Evolutionary conservation across 2,797 vertebrate species (phyloP).

Genomic region (Falco naumanni): DNA sequence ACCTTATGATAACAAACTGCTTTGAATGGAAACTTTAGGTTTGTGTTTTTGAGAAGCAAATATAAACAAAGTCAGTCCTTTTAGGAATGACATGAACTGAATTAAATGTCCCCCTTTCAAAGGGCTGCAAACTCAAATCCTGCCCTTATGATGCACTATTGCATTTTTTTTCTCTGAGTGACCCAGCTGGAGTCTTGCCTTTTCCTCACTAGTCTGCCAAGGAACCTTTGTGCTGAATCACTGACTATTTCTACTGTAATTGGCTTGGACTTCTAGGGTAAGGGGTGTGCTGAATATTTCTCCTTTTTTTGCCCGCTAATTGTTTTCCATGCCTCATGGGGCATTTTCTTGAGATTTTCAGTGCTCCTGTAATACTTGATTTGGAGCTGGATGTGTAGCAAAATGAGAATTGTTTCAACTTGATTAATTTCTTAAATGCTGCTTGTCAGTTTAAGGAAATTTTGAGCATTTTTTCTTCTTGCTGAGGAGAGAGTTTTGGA

Average conservation of each 20-base stretch:
- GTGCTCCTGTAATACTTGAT: conserved; percentile 14
- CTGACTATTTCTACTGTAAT: conserved; percentile 67
- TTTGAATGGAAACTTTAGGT: not conserved
- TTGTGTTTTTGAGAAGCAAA: not conserved
- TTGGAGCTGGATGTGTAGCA: conserved; percentile 12
- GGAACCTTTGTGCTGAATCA: conserved; percentile 68
- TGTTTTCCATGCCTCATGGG: conserved; percentile 44
- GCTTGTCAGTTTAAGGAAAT: not conserved
- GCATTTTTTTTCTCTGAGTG: conserved; percentile 53
- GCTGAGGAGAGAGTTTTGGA: not conserved
- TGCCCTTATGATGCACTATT: conserved; percentile 51
- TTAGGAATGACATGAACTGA: not conserved
- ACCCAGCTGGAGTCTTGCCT: conserved; percentile 68
- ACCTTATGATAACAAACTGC: not conserved
- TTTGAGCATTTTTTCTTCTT: not conserved
- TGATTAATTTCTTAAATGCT: not conserved
- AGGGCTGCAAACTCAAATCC: conserved; percentile 23
- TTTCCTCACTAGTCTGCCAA: conserved; percentile 63
- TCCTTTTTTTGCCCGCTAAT: conserved; percentile 55
- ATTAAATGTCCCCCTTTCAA: not conserved
- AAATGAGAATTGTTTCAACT: not conserved
- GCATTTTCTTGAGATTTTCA: conserved; percentile 37
- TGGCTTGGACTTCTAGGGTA: conserved; percentile 57
- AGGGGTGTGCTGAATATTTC: conserved; percentile 41
- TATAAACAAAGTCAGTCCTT: not conserved